Evolutionary conservation across 2,888 invertebrate genomes (phyloP).

Genomic region (Chrysolina oricalcia): DNA sequence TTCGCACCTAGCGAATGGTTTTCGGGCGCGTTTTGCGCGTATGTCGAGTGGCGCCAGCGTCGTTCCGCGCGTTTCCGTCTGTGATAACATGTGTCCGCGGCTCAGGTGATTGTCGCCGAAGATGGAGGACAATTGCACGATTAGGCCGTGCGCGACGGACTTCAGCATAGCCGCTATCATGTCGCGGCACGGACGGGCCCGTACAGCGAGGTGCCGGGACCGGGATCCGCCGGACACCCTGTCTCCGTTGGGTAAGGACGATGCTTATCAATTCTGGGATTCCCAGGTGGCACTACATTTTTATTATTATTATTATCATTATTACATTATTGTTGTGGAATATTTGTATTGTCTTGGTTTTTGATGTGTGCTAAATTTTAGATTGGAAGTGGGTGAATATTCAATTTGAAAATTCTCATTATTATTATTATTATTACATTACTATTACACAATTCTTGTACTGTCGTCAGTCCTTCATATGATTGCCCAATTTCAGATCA

Average conservation of each 20-base stretch:
- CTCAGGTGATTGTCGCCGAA: constrained; percentile 49
- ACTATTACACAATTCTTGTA: too few relatives aligned
- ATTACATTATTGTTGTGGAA: too few relatives aligned
- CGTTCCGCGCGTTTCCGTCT: constrained; percentile 57
- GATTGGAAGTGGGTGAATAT: too few relatives aligned
- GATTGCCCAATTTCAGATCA: too few relatives aligned
- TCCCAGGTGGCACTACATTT: neutral
- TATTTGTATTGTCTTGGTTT: too few relatives aligned
- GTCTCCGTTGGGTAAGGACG: constrained; percentile 69
- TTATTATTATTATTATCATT: too few relatives aligned
- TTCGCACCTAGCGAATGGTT: constrained; percentile 44
- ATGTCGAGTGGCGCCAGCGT: neutral
- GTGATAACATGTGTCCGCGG: constrained; percentile 56
- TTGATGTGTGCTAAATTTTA: too few relatives aligned
- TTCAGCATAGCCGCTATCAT: constrained; percentile 97
- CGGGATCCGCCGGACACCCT: constrained; percentile 68
- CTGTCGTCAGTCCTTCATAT: too few relatives aligned
- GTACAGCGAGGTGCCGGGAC: constrained; percentile 76
- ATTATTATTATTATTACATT: too few relatives aligned
- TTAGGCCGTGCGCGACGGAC: constrained; percentile 90
- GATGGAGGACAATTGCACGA: constrained; percentile 81
- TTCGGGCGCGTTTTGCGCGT: constrained; percentile 16
- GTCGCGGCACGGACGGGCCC: constrained; percentile 81
- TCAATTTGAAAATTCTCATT: too few relatives aligned
- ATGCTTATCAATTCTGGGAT: neutral